Evolutionary conservation across 1,140 invertebrate species (phyloP).

Genomic region (Macrocentrus cingulum): DNA sequence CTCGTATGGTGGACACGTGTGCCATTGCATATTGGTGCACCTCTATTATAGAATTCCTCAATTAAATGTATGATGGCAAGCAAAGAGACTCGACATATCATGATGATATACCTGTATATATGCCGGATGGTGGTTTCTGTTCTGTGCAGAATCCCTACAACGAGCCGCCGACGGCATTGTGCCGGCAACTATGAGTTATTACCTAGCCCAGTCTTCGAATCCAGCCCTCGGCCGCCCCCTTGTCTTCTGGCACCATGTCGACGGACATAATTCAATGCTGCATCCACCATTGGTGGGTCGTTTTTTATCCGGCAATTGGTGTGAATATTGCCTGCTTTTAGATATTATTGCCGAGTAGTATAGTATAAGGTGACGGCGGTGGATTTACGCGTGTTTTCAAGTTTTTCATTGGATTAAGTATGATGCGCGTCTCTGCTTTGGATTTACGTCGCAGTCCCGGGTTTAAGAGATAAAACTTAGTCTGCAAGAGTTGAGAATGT

Average conservation of each 20-base stretch:
- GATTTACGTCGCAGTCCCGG: too few species aligned
- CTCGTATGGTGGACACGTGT: too few species aligned
- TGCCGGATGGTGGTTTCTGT: slow-evolving; percentile 33
- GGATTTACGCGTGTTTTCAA: too few species aligned
- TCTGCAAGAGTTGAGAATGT: slow-evolving; percentile 25
- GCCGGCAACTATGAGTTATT: slow-evolving; percentile 54
- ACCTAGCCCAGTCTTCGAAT: slow-evolving; percentile 46
- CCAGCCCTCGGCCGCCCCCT: slow-evolving; percentile 27
- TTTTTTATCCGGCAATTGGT: slow-evolving; percentile 31
- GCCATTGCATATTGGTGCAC: too few species aligned
- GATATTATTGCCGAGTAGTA: too few species aligned
- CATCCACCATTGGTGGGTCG: slow-evolving; percentile 38
- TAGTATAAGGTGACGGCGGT: too few species aligned
- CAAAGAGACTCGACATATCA: too few species aligned
- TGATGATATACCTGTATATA: slow-evolving; percentile 23
- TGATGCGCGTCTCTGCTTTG: too few species aligned
- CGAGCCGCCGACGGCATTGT: slow-evolving; percentile 55
- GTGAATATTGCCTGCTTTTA: too few species aligned
- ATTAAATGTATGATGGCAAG: too few species aligned
- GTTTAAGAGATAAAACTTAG: slow-evolving; percentile 12
- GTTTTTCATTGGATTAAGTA: too few species aligned
- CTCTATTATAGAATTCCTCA: too few species aligned
- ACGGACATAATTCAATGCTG: slow-evolving; percentile 52
- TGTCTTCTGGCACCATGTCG: slow-evolving; percentile 24
- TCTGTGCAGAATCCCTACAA: slow-evolving; percentile 46